Evolutionary conservation across 2,797 vertebrate species (phyloP), one percentile per base, ranked within the genome.

Genomic region (Toxotes lorentzi): DNA sequence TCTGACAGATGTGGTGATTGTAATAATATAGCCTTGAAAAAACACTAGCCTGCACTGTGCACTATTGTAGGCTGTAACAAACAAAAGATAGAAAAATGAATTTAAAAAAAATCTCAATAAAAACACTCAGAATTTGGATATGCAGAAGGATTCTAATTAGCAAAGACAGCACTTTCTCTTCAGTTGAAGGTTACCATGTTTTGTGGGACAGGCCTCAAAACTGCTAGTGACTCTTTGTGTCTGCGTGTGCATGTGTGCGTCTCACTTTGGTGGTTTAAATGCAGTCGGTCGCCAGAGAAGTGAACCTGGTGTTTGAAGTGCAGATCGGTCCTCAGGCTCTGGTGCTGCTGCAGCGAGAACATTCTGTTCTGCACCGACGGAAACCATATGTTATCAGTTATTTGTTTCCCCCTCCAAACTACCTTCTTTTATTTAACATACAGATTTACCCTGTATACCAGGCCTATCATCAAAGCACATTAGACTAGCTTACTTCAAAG

Each of bases 361-460:
- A 95, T 94, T 86, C 72, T 94, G 94, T 95, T 91, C 94, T 91
- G 63, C 30, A 45, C 73, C 47, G 65, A 82, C 69, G 53, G 69
- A 82, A 81, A 78, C 79, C 94, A 94, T 82, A 89, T 94, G 93
- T 92, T 94, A 81, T 86, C 87, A 88, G 91, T 95, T 93, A 93
- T 92, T 92, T 88, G 82, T 89, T 86, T 86, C 62, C 68, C 59
- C 64, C n/a, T n/a, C 74, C 48, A 60, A 85, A 32, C 70, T 56
- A 77, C 34, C 21, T 10, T 69, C 40, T 72, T 70, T 73, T 69
- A 79, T 86, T 83, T 70, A 51, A 75, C 62, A 48, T 69, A 71
- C 19, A 35, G 21, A 67, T 70, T 59, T 23, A 27, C 59, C 9
- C 11, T 10, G 5, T 32, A 35, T 3, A 32, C n/a, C 47, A 59